Evolutionary conservation across 1,140 invertebrate species (phyloP).

Genomic region (Drusus annulatus): DNA sequence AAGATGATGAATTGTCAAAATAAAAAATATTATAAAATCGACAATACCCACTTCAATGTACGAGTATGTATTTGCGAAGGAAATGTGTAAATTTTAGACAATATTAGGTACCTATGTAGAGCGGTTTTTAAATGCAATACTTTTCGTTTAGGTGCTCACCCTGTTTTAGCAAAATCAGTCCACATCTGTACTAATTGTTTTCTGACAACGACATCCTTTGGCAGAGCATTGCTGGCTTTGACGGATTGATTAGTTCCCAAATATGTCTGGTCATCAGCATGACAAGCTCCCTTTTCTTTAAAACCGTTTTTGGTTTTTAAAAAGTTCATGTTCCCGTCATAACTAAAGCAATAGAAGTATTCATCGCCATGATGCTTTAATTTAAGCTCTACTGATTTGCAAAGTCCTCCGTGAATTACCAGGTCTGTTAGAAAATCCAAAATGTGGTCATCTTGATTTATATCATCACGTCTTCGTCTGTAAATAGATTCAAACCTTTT

Average conservation of each 20-base stretch:
- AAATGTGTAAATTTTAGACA: not conserved
- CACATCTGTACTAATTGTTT: slow-evolving; percentile 68
- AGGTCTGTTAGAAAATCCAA: slow-evolving; percentile 65
- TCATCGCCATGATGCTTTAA: slow-evolving; percentile 55
- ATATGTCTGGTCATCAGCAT: slow-evolving; percentile 67
- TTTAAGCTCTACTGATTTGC: slow-evolving; percentile 61
- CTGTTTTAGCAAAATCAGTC: slow-evolving; percentile 71
- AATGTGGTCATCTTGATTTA: slow-evolving; percentile 62
- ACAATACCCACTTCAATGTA: no score
- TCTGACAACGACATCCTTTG: slow-evolving; percentile 63
- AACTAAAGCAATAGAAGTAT: slow-evolving; percentile 68
- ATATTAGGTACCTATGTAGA: no score
- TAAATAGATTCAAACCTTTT: slow-evolving; percentile 24
- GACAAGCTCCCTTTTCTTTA: slow-evolving; percentile 64
- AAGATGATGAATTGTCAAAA: no score
- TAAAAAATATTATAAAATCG: no score
- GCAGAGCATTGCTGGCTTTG: slow-evolving; percentile 51
- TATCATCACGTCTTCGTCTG: slow-evolving; percentile 44
- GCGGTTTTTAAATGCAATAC: not conserved
- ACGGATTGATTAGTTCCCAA: slow-evolving; percentile 62
- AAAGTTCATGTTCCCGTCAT: slow-evolving; percentile 67
- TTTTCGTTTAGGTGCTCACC: slow-evolving; percentile 62
- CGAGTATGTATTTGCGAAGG: no score
- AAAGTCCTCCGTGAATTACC: slow-evolving; percentile 65
- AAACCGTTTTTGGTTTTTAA: slow-evolving; percentile 63